Evolutionary conservation across 1,140 invertebrate genomes (phyloP), one percentile per base, ranked within the genome.

Genomic region (Meloidogyne exigua): DNA sequence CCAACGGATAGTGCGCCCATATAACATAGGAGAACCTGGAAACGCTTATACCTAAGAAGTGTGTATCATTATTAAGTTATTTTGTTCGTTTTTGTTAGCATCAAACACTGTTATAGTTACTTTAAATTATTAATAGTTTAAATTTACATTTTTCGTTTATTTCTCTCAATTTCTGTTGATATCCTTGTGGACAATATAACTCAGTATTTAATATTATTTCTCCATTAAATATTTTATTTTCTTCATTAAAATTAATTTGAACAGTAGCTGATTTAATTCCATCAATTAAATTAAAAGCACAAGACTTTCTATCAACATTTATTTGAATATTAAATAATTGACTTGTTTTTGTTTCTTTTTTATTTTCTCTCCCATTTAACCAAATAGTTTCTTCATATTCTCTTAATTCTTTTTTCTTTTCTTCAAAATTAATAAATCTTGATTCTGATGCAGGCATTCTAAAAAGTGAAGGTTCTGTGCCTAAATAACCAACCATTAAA

Each of bases 371-470:
- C 39, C 65, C 62, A 71, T 42, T 66, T 23, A 39, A 75, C 21
- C 36, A 62, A 75, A 82, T 82, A 12, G 49, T 68, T 39, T 84
- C 64, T 62, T 82, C 81, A 36, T 80, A 82, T 68, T 84, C 78
- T 18, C 71, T 32, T 25, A 82, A 28, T 66, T 82, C 82, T 63
- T 62, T 81, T 62, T 72, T 65, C 12, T 83, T 80, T 26, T 68
- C 39, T 67, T 82, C 81, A 72, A 82, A 82, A 64, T 82, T 80
- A 57, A 82, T 82, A 62, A 75, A 82, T 18, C 81, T 25, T 0
- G 82, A 69, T 68, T 82, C 81, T 5, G 81, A 84, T 26, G 85
- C 68, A 21, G 81, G 81, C 82, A 82, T 82, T 23, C 83, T 83
- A 44, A 84, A 82, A n/a, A 82, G 57, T 9, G 81, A 84, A 0